These are phyloP conservation scores for Phrynocephalus vlangalii DNA, from an alignment of 2,797 vertebrate genomes.

Conservation along the genomic window DNA sequence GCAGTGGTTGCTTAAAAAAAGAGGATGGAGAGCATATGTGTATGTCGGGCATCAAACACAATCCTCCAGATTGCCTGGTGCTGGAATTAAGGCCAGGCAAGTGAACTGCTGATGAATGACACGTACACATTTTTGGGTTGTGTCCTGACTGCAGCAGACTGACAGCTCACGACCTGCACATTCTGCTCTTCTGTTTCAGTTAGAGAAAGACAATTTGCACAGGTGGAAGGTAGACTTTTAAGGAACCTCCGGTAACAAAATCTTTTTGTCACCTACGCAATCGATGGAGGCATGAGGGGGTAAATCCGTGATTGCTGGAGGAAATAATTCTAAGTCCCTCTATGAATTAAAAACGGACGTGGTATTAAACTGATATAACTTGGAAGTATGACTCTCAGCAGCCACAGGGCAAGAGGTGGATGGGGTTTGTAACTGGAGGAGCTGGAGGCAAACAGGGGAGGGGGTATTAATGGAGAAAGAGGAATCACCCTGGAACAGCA, in stretches of 20 bases:
- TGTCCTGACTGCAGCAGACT: neutral
- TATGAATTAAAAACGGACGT: too few species aligned
- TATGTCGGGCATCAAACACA: neutral
- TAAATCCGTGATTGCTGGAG: too few species aligned
- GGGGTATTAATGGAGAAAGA: neutral
- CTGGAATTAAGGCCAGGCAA: neutral
- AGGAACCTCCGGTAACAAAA: too few species aligned
- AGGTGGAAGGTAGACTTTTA: too few species aligned
- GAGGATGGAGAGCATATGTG: rapidly evolving
- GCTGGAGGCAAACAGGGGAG: neutral
- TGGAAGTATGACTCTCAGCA: neutral
- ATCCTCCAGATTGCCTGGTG: neutral
- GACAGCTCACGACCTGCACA: too few species aligned
- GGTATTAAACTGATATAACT: too few species aligned
- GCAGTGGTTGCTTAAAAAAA: slow-evolving; percentile 23
- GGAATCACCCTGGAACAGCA: too few species aligned
- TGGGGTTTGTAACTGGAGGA: neutral
- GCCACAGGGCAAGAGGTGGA: neutral
- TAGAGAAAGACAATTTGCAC: too few species aligned
- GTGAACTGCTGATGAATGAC: neutral
- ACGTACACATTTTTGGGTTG: neutral
- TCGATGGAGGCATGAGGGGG: too few species aligned
- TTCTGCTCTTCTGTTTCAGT: too few species aligned
- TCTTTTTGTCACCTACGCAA: too few species aligned
- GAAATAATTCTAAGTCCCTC: too few species aligned